Conservation (phyloP, 2,888 invertebrate genomes). For the Drosophila formosana region DNA sequence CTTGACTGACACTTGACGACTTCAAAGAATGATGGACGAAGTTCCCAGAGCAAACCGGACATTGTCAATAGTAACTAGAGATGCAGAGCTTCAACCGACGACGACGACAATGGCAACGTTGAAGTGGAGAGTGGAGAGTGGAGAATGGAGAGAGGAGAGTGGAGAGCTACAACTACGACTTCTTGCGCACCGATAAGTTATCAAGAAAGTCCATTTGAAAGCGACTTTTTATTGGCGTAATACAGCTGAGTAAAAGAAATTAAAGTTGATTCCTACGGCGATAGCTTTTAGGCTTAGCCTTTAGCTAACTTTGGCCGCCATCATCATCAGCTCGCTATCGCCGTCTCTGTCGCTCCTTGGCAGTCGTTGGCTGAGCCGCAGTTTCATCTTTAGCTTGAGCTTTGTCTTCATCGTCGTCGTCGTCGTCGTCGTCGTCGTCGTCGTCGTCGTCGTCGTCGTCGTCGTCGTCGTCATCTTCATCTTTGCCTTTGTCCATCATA, state of each 20-base stretch:
- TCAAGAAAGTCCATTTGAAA: constrained; percentile 42
- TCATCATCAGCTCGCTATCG: background rate
- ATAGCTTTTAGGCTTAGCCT: constrained; percentile 29
- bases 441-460: background rate
- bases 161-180: background rate
- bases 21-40: constrained; percentile 5
- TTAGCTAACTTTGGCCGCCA: constrained; percentile 35
- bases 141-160: too few species aligned
- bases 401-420: background rate
- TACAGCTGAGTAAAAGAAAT: constrained; percentile 45
- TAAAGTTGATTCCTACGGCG: constrained; percentile 50
- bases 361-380: background rate
- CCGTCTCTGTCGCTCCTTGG: background rate
- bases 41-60: background rate
- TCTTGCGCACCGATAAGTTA: constrained; percentile 11
- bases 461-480: constrained; percentile 10
- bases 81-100: background rate
- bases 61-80: constrained; percentile 14
- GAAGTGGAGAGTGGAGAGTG: background rate
- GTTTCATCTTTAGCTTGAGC: too few species aligned
- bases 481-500: constrained; percentile 52
- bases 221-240: constrained; percentile 46
- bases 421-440: constrained; percentile 8
- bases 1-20: constrained; percentile 8
- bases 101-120: background rate